Evolutionary conservation across 2,888 invertebrate genomes (phyloP).

Genomic region (Apodemia mormo): DNA sequence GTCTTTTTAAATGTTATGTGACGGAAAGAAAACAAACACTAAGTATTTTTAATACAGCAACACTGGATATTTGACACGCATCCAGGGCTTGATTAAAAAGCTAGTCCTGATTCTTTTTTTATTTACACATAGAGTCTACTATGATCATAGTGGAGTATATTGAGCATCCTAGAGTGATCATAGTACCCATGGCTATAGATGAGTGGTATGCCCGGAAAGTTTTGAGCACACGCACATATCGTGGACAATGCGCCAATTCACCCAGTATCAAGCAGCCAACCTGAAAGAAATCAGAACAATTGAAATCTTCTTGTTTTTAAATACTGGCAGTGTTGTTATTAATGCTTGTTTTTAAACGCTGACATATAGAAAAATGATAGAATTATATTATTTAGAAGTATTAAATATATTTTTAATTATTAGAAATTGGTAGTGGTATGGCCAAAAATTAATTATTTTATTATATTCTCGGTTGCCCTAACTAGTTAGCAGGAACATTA

Average conservation of each 20-base stretch:
- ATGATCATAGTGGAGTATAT: slow-evolving; percentile 73
- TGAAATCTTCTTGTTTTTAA: not conserved
- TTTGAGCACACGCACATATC: slow-evolving; percentile 88
- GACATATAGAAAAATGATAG: no score
- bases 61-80: slow-evolving; percentile 11
- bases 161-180: slow-evolving; percentile 78
- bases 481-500: no score
- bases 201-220: slow-evolving; percentile 90
- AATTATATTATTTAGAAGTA: no score
- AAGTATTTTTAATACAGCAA: slow-evolving; percentile 26
- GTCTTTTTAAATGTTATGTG: not conserved
- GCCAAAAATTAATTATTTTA: no score
- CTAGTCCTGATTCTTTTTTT: slow-evolving; percentile 30
- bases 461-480: no score
- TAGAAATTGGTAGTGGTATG: no score
- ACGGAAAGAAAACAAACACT: slow-evolving; percentile 1
- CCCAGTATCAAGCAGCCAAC: slow-evolving; percentile 88
- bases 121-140: slow-evolving; percentile 71
- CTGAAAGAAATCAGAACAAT: slow-evolving; percentile 49
- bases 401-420: no score
- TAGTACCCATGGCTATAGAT: slow-evolving; percentile 90
- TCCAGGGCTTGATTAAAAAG: slow-evolving; percentile 16
- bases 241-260: slow-evolving; percentile 87
- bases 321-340: no score
- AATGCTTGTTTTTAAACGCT: no score